phyloP scores from a whole-genome alignment of 2,113 vertebrate genomes.

The Crotalus viridis region DNA sequence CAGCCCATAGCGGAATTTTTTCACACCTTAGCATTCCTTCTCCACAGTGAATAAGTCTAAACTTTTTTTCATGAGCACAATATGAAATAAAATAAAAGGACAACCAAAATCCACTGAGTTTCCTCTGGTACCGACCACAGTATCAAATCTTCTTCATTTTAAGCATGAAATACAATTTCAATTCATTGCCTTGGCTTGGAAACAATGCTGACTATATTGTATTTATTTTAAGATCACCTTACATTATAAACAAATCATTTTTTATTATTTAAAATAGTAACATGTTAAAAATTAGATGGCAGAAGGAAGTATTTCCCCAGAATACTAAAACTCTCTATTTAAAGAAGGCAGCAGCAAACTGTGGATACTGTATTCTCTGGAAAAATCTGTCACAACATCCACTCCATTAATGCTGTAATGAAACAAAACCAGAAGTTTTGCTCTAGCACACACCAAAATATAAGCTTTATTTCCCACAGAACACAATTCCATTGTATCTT shows the following conservation, averaged over 20 bases:
- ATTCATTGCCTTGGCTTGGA: background rate
- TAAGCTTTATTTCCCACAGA: background rate
- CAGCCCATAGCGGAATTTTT: background rate
- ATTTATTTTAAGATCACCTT: background rate
- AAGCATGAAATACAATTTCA: background rate
- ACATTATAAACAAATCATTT: background rate
- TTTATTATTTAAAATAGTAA: slow-evolving; percentile 20
- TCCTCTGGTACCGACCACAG: background rate
- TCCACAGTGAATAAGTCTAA: background rate
- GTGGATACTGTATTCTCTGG: background rate
- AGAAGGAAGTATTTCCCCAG: background rate
- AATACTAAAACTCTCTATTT: background rate
- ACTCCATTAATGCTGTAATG: background rate
- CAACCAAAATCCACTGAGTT: slow-evolving; percentile 1
- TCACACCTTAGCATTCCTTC: background rate
- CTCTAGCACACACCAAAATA: background rate
- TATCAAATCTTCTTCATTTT: background rate
- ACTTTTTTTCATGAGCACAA: background rate
- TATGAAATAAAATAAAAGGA: slow-evolving; percentile 19
- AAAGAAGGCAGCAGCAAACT: background rate
- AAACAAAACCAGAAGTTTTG: background rate
- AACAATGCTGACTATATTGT: background rate
- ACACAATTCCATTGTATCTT: background rate
- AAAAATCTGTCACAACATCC: background rate
- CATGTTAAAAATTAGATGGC: background rate